Percentiles rank a stretch among this genome's conserved stretches.
Evolutionary conservation across 2,888 invertebrate species (phyloP).

Genomic region (Thecophora atra): DNA sequence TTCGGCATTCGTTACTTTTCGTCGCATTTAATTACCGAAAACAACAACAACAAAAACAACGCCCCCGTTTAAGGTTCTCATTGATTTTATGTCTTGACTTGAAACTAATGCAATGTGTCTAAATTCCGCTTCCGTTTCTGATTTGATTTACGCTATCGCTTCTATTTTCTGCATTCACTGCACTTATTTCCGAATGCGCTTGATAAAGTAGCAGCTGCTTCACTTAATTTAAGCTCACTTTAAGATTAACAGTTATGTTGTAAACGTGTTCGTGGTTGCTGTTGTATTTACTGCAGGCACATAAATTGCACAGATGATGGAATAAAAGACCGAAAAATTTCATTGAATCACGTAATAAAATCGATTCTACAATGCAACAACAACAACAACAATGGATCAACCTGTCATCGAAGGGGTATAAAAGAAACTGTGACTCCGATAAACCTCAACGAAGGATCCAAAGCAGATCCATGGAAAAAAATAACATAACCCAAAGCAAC

Average conservation of each 20-base stretch:
- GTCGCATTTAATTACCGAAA: no score
- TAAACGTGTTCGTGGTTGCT: no score
- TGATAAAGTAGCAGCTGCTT: neutral
- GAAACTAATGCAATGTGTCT: neutral
- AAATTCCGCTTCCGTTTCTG: conserved; percentile 14
- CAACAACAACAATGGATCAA: conserved; percentile 14
- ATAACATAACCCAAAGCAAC: neutral
- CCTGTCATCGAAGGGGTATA: neutral
- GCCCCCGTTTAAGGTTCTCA: no score
- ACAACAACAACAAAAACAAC: no score
- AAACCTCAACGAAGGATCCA: neutral
- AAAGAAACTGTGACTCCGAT: neutral
- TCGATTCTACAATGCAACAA: conserved; percentile 25
- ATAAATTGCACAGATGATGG: neutral
- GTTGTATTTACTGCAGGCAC: neutral
- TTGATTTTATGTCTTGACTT: no score
- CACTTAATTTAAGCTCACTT: neutral
- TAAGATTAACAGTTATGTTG: neutral
- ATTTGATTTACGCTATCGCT: neutral
- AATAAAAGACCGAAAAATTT: conserved; percentile 19
- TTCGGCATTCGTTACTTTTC: no score
- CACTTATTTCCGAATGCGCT: neutral
- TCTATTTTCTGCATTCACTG: neutral
- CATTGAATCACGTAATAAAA: conserved; percentile 35
- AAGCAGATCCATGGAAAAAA: neutral